Percentiles rank a stretch among this genome's conserved stretches.
Evolutionary conservation across 2,888 invertebrate species (phyloP).

Genomic region (Physocephala rufipes): DNA sequence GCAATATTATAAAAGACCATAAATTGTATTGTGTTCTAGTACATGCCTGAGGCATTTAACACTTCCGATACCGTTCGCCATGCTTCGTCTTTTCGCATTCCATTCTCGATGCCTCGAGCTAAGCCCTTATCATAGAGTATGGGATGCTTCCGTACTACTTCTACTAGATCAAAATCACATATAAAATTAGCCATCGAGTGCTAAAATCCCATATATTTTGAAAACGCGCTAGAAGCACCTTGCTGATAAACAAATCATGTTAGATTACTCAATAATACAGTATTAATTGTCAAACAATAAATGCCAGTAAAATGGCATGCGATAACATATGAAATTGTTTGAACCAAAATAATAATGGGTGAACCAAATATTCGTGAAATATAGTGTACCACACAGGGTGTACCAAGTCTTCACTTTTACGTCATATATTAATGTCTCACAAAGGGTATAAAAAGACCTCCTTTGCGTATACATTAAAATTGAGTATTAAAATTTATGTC

Average conservation of each 20-base stretch:
- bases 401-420: too few relatives aligned
- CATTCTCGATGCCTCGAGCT: conserved; percentile 53
- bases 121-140: conserved; percentile 58
- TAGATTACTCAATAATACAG: neutral
- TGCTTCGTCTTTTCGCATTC: conserved; percentile 54
- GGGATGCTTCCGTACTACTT: conserved; percentile 53
- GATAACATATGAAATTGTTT: neutral
- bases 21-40: neutral
- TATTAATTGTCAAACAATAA: neutral
- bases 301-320: neutral
- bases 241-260: conserved; percentile 4
- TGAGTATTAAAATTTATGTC: too few relatives aligned
- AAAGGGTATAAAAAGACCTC: too few relatives aligned
- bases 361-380: neutral
- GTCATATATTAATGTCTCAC: too few relatives aligned
- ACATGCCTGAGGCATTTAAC: conserved; percentile 52
- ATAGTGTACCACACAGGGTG: neutral
- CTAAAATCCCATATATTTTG: neutral
- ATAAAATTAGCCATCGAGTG: conserved; percentile 40
- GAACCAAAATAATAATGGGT: neutral
- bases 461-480: too few relatives aligned
- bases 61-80: conserved; percentile 54
- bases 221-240: neutral
- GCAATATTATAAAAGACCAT: neutral
- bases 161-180: conserved; percentile 53